phyloP scores from a whole-genome alignment of 2,113 vertebrate genomes.

The Telmatochromis sp. region DNA sequence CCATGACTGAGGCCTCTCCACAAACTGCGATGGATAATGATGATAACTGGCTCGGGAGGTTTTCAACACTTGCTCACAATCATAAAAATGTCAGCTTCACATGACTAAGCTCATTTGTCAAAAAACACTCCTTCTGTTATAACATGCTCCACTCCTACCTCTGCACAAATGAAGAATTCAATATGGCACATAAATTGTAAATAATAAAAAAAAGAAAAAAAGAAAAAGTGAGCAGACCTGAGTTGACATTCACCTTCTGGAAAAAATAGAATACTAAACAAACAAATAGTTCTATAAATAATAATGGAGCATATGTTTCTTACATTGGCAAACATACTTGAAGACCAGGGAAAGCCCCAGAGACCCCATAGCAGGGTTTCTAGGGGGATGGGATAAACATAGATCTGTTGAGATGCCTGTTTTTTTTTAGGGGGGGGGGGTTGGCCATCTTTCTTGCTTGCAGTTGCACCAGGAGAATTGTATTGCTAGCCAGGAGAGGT shows the following conservation, averaged over 20 bases:
- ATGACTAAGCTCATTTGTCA: slow-evolving; percentile 64
- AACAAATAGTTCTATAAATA: slow-evolving; percentile 72
- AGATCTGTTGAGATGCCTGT: slow-evolving; percentile 42
- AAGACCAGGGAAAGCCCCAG: slow-evolving; percentile 40
- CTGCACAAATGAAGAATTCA: slow-evolving; percentile 35
- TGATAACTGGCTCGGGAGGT: slow-evolving; percentile 54
- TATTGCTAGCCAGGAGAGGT: slow-evolving; percentile 54
- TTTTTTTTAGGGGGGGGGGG: rapidly evolving
- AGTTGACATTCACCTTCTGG: slow-evolving; percentile 35
- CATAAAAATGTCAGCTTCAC: slow-evolving; percentile 62
- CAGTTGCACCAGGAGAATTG: slow-evolving; percentile 39
- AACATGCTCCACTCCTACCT: not conserved
- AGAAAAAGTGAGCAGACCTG: slow-evolving; percentile 19
- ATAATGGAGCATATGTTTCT: slow-evolving; percentile 64
- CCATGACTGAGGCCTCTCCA: slow-evolving; percentile 24
- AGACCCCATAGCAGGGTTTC: slow-evolving; percentile 57
- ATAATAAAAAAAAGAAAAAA: not conserved
- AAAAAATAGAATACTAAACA: slow-evolving; percentile 65
- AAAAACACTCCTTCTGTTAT: slow-evolving; percentile 2
- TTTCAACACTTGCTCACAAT: slow-evolving; percentile 62
- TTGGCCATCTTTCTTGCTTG: slow-evolving; percentile 28
- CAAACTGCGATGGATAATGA: slow-evolving; percentile 51
- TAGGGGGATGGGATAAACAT: slow-evolving; percentile 55
- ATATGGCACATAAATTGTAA: slow-evolving; percentile 34
- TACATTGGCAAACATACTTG: slow-evolving; percentile 48